Conservation (phyloP, 2,888 invertebrate species). For the Xestia sexstrigata region DNA sequence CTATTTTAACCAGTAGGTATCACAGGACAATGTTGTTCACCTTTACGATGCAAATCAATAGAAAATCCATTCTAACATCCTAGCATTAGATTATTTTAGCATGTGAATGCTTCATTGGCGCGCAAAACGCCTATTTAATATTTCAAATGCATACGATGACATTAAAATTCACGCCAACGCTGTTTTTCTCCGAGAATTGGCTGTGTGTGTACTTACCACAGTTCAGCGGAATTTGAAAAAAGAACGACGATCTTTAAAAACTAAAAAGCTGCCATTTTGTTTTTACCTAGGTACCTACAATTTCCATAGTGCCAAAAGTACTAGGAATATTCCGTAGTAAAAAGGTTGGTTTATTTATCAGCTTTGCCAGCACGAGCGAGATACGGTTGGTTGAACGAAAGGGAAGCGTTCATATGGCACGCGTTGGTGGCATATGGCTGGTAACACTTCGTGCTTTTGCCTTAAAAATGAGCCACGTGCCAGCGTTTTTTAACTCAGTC, state of each 20-base stretch:
- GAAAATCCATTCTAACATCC: slow-evolving; percentile 55
- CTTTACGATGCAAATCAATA: slow-evolving; percentile 64
- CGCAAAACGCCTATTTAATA: slow-evolving; percentile 54
- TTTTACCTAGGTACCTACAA: neutral
- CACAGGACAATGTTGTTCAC: slow-evolving; percentile 59
- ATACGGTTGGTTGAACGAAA: slow-evolving; percentile 74
- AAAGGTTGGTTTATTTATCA: slow-evolving; percentile 31
- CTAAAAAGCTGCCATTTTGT: slow-evolving; percentile 8
- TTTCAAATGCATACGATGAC: slow-evolving; percentile 54
- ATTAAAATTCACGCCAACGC: slow-evolving; percentile 60
- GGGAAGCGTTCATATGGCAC: slow-evolving; percentile 76
- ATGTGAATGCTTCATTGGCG: slow-evolving; percentile 64
- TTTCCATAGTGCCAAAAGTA: neutral
- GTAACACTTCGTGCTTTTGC: slow-evolving; percentile 72
- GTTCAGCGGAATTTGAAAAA: slow-evolving; percentile 54
- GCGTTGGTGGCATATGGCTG: slow-evolving; percentile 87
- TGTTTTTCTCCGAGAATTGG: slow-evolving; percentile 61
- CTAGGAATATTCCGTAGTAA: neutral
- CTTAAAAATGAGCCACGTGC: slow-evolving; percentile 82
- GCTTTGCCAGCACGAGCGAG: slow-evolving; percentile 54
- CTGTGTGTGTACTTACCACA: slow-evolving; percentile 27
- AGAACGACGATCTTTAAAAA: slow-evolving; percentile 12
- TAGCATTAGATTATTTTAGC: slow-evolving; percentile 41
- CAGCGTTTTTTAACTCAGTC: slow-evolving; percentile 67
- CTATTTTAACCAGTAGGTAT: neutral